Evolutionary conservation across 2,797 vertebrate species (phyloP).

Genomic region (Odontamblyopus lacepedii): DNA sequence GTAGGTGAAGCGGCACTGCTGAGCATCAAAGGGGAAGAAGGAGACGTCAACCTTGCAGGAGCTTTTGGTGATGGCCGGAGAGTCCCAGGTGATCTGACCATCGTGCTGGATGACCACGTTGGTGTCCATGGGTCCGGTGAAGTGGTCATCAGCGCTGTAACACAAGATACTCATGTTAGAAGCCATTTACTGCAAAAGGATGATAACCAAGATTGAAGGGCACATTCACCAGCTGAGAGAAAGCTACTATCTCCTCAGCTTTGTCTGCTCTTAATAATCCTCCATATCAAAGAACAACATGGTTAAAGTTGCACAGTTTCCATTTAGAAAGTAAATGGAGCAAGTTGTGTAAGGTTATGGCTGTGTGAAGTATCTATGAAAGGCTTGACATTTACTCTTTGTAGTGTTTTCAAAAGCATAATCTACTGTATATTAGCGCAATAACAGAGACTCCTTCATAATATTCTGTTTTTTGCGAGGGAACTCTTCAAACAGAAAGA

Average conservation of each 20-base stretch:
- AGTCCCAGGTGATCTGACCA: conserved; percentile 88
- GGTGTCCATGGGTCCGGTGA: conserved; percentile 85
- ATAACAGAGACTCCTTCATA: too few relatives aligned
- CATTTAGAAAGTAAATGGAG: neutral
- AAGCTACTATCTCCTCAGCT: conserved; percentile 39
- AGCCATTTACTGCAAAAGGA: neutral
- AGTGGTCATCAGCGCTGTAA: conserved; percentile 85
- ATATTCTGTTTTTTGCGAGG: too few relatives aligned
- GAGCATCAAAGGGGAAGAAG: conserved; percentile 90
- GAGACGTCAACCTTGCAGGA: conserved; percentile 93
- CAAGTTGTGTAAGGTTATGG: too few relatives aligned
- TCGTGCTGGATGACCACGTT: conserved; percentile 88
- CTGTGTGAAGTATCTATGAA: too few relatives aligned
- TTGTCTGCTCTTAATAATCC: conserved; percentile 50
- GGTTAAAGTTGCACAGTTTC: neutral
- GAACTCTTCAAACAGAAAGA: too few relatives aligned
- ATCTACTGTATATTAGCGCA: too few relatives aligned
- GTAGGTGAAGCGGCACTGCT: conserved; percentile 88
- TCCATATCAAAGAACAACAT: conserved; percentile 24
- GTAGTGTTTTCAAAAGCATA: too few relatives aligned
- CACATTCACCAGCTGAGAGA: conserved; percentile 47
- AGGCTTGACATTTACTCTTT: too few relatives aligned
- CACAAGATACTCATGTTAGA: conserved; percentile 21
- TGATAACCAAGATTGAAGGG: conserved; percentile 36
- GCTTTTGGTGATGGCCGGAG: conserved; percentile 91